Evolutionary conservation across 1,140 invertebrate genomes (phyloP), one percentile per base, ranked within the genome.

Genomic region (Drosophila nasuta): DNA sequence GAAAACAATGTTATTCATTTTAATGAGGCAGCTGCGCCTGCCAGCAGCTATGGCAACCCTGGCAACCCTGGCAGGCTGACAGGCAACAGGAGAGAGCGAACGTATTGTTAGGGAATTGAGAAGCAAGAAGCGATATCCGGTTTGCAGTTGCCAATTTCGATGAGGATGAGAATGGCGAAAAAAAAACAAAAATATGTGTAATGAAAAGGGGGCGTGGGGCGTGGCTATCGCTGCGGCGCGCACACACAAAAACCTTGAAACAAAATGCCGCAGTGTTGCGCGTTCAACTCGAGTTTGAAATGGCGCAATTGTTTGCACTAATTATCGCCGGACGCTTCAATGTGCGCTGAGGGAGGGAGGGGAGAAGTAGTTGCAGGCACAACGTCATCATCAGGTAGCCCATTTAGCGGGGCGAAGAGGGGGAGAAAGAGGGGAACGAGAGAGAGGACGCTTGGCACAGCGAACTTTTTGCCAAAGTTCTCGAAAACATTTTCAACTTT

Each of bases 241-340:
- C n/a, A 25, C 20, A 8, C 10, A 43, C 20, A 20, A 20, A 70
- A 80, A 75, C 66, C 77, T 77, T 80, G 82, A 79, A 87, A 87
- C 54, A 85, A 83, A 80, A 80, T 85, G 77, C 74, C 66, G 69
- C 73, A 83, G 48, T 56, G 68, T 56, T 49, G n/a, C 33, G 72
- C 52, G 46, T 41, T 57, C 74, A 85, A 81, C 81, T 70, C 70
- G 75, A 82, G 67, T 68, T 74, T 59, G 65, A 79, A 78, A 79
- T 86, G 77, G 79, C 69, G 80, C 83, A 88, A 88, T 88, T 83
- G 85, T 89, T 88, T 83, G 85, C 85, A 89, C 85, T 88, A 88
- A 89, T 88, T 88, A 88, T 82, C 78, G 77, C 70, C 68, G 69
- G 41, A 63, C 46, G 38, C 20, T 3, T 51, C 35, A 35, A 28